These are phyloP conservation scores for Vollenhovia emeryi DNA, from an alignment of 1,140 invertebrate genomes.

Conservation along the genomic window DNA sequence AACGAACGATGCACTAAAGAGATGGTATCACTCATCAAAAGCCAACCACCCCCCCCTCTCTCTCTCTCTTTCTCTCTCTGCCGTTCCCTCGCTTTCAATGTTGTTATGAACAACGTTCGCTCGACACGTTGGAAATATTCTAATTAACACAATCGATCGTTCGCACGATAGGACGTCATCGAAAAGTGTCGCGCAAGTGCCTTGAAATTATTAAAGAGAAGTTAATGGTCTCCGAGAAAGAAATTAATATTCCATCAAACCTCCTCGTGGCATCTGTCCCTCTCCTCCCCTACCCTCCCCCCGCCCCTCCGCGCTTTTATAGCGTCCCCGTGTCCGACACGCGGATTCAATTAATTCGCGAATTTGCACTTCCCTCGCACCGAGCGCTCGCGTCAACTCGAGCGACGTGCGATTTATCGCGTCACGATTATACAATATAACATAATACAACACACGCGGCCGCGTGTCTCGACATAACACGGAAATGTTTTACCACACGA, in stretches of 20 bases:
- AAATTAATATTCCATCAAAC: not conserved
- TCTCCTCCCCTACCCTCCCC: no score
- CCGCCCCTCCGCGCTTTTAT: not conserved
- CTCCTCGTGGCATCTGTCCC: not conserved
- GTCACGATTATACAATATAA: not conserved
- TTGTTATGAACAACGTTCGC: not conserved
- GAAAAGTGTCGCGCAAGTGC: not conserved
- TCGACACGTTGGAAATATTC: not conserved
- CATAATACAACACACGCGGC: not conserved
- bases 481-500: constrained; percentile 52
- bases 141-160: constrained; percentile 3
- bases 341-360: constrained; percentile 48
- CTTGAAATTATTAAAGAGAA: not conserved
- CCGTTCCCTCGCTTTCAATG: not conserved
- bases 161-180: not conserved
- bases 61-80: no score
- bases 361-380: constrained; percentile 2
- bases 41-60: no score
- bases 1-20: constrained; percentile 21
- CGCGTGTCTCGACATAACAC: constrained; percentile 24
- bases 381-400: not conserved
- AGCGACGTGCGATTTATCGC: constrained; percentile 59
- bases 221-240: not conserved
- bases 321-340: not conserved
- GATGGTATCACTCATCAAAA: constrained; percentile 22